Evolutionary conservation across 2,888 invertebrate genomes (phyloP), one percentile per base, ranked within the genome.

Genomic region (Heterodera filipjevi): DNA sequence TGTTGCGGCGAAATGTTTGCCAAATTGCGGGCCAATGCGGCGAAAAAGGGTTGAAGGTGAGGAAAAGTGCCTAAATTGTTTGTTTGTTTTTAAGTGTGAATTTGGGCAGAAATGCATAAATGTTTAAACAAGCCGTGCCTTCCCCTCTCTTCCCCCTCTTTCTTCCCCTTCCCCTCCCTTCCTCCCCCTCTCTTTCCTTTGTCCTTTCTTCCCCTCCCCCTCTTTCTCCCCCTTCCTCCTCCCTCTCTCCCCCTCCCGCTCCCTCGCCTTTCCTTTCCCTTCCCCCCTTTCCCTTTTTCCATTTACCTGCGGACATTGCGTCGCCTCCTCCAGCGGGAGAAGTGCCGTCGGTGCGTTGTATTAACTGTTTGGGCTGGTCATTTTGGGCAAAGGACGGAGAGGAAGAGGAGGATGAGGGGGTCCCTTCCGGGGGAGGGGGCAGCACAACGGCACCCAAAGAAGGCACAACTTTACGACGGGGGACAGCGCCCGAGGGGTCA

Each of bases 1-100:
- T 66, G 66, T 33, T 68, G 68, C 22, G 68, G 68, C 19, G 68
- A 68, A 32, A 68, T 14, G 16, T 35, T 68, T 33, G 68, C 68
- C 68, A 68, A 22, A 27, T 68, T 68, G 33, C 68, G 68, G 33
- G 68, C 68, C 33, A 68, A 68, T 6, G 68, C 68, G 68, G 68
- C 22, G 16, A 68, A 68, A 35, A 68, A 68, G 16, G 68, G 68
- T 35, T 68, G 68, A 16, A 68, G 68, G 27, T 59, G 59, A 12
- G 59, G 59, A 8, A 59, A 59, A 12, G 59, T 27, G 59, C 59
- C 59, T 59, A 59, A 49, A 59, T 59, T n/a, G 27, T 10, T 27
- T 27, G 10, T 27, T 53, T 14, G 22, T 22, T 10, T 3, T 27
- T 16, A 49, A 49, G 3, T 49, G 19, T 14, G n/a, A 44, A 10